A percentile compares a stretch with the other conserved stretches of the same genome.
These are phyloP conservation scores for Numenius arquata DNA, from an alignment of 2,113 vertebrate species.

Conservation along the genomic window DNA sequence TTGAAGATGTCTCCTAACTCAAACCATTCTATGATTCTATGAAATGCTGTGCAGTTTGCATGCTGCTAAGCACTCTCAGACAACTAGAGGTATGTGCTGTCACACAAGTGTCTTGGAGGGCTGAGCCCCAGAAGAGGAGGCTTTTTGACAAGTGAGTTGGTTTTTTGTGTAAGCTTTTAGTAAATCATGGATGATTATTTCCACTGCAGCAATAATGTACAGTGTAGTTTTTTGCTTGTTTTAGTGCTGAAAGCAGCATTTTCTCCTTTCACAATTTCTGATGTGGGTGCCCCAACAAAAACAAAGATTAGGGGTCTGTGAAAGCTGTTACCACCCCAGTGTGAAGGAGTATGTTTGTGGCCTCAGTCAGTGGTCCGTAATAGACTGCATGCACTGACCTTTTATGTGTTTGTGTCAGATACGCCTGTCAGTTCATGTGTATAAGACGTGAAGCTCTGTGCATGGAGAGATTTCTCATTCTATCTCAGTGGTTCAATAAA, in stretches of 20 bases:
- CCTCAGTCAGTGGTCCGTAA: not conserved
- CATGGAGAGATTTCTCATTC: not conserved
- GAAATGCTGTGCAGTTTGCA: not conserved
- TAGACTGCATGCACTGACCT: not conserved
- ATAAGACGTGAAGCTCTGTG: not conserved
- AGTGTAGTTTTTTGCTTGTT: fast-evolving
- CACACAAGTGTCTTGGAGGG: not conserved
- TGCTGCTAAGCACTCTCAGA: not conserved
- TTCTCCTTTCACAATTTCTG: not conserved
- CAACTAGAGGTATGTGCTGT: not conserved
- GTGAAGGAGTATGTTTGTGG: not conserved
- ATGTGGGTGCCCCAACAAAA: not conserved
- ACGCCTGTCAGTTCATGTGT: not conserved
- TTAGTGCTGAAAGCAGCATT: not conserved
- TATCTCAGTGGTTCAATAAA: not conserved
- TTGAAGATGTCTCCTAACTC: not conserved
- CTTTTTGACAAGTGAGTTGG: not conserved
- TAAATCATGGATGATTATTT: not conserved
- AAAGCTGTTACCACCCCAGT: not conserved
- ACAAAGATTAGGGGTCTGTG: not conserved
- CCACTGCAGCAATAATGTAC: not conserved
- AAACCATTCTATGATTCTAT: not conserved
- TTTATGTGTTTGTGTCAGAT: not conserved
- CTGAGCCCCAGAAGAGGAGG: not conserved
- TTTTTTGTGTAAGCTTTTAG: not conserved